phyloP scores from a whole-genome alignment of 2,113 vertebrate genomes.

The Psophia crepitans region DNA sequence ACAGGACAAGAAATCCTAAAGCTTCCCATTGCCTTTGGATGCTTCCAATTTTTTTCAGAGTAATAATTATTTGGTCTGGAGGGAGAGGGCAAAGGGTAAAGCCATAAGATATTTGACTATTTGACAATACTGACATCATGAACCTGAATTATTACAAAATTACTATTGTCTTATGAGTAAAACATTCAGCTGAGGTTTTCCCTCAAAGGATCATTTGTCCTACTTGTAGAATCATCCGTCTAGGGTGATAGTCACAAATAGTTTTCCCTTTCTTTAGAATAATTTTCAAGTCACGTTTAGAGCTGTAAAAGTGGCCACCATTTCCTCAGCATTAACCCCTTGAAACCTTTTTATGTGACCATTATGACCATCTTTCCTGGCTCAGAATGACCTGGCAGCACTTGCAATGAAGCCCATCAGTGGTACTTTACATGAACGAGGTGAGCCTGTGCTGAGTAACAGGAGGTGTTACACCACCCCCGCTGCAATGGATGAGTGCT shows the following conservation, averaged over 20 bases:
- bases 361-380: not conserved
- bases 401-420: not conserved
- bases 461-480: not conserved
- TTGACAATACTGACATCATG: slow-evolving; percentile 35
- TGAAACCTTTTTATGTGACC: not conserved
- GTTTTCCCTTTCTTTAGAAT: slow-evolving; percentile 17
- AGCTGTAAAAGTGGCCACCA: not conserved
- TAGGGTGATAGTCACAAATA: not conserved
- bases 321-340: not conserved
- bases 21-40: slow-evolving; percentile 21
- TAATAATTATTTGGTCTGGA: slow-evolving; percentile 41
- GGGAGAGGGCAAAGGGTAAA: slow-evolving; percentile 9
- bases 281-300: not conserved
- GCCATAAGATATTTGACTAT: slow-evolving; percentile 18
- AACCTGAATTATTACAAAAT: slow-evolving; percentile 29
- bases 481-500: not conserved
- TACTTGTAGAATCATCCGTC: slow-evolving; percentile 10
- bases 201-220: slow-evolving; percentile 20
- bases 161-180: slow-evolving; percentile 5
- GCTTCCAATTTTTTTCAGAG: not conserved
- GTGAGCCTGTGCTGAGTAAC: not conserved
- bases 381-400: not conserved
- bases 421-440: not conserved
- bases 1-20: slow-evolving; percentile 30
- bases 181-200: slow-evolving; percentile 43